phyloP scores from a whole-genome alignment of 2,113 vertebrate species.

The Eclectus roratus region DNA sequence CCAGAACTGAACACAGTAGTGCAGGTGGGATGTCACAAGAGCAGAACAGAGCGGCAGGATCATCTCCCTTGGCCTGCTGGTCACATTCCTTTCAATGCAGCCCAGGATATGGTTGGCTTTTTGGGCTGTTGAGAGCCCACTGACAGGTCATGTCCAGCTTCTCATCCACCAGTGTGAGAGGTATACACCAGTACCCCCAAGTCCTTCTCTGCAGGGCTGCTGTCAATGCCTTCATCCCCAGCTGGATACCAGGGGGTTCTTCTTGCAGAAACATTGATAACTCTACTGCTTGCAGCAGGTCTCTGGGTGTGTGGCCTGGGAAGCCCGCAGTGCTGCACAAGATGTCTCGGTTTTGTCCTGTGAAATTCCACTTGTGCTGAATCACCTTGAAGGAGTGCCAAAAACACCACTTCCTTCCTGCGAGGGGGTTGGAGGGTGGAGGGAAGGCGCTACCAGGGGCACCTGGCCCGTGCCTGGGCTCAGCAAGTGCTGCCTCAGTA shows the following conservation, averaged over 20 bases:
- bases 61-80: neutral
- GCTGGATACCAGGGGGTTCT: neutral
- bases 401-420: neutral
- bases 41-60: neutral
- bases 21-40: neutral
- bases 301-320: neutral
- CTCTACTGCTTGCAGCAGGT: neutral
- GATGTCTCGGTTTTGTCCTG: neutral
- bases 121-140: neutral
- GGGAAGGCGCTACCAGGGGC: neutral
- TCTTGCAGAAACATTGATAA: neutral
- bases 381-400: neutral
- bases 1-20: neutral
- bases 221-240: neutral
- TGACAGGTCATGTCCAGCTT: neutral
- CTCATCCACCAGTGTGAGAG: neutral
- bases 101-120: rapidly evolving
- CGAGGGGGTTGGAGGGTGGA: rapidly evolving
- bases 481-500: neutral
- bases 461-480: rapidly evolving
- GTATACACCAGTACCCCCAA: neutral
- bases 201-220: neutral
- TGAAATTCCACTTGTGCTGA: neutral
- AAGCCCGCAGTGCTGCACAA: neutral
- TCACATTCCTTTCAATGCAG: neutral